Evolutionary conservation across 2,888 invertebrate genomes (phyloP).

Genomic region (Buathra laborator): DNA sequence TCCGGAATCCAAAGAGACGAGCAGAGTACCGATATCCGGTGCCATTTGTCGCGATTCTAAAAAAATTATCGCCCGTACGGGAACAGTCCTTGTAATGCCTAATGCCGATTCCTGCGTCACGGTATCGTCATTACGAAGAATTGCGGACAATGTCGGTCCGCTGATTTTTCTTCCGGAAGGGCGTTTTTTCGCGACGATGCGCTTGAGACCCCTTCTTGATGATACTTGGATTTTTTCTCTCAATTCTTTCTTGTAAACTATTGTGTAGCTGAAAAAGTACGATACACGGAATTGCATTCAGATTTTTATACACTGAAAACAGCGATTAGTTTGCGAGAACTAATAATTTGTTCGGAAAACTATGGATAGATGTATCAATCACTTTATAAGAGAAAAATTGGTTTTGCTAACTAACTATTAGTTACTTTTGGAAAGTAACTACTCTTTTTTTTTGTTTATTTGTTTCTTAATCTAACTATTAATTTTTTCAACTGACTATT

Average conservation of each 20-base stretch:
- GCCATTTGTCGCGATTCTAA: constrained; percentile 87
- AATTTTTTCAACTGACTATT: too few species aligned
- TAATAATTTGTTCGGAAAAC: too few species aligned
- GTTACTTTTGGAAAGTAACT: too few species aligned
- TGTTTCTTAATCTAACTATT: too few species aligned
- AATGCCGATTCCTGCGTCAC: constrained; percentile 68
- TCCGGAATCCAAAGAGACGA: constrained; percentile 92
- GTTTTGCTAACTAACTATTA: too few species aligned
- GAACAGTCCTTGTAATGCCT: constrained; percentile 85
- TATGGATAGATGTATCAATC: too few species aligned
- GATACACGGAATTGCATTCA: not conserved
- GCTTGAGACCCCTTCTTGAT: not conserved
- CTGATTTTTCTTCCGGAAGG: constrained; percentile 15
- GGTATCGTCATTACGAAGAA: constrained; percentile 35
- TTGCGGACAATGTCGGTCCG: constrained; percentile 27
- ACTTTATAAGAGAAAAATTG: too few species aligned
- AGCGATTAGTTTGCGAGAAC: not conserved
- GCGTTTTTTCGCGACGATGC: constrained; percentile 15
- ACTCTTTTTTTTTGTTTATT: too few species aligned
- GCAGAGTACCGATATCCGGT: constrained; percentile 88
- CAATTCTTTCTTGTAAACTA: constrained; percentile 66
- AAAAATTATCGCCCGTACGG: constrained; percentile 90
- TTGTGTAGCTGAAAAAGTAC: constrained; percentile 60
- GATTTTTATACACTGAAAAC: not conserved
- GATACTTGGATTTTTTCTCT: constrained; percentile 36